Percentiles rank a stretch among this genome's conserved stretches.
These are phyloP conservation scores for Diplosoma virens DNA, from an alignment of 23 tunicate genomes.

Conservation along the genomic window DNA sequence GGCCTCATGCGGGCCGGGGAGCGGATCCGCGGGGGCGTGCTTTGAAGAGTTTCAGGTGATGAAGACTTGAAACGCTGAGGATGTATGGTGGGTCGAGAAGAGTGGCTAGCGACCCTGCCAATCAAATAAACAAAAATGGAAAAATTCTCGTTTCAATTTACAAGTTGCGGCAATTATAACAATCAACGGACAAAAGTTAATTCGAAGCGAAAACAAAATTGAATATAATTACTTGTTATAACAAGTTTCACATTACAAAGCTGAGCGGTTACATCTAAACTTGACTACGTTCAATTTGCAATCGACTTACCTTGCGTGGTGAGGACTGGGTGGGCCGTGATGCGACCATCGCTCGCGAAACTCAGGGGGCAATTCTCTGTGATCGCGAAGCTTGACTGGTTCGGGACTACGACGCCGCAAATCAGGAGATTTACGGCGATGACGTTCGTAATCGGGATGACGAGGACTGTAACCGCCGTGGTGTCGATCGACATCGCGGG, in stretches of 20 bases:
- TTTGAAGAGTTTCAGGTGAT: slow-evolving; percentile 42
- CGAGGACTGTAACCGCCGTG: slow-evolving; percentile 39
- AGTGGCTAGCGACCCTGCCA: background rate
- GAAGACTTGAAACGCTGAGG: slow-evolving; percentile 31
- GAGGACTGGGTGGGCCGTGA: slow-evolving; percentile 34
- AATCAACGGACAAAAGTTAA: no score
- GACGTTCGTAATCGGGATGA: slow-evolving; percentile 32
- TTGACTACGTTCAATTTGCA: background rate
- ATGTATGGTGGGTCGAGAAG: background rate
- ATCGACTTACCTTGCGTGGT: slow-evolving; percentile 1
- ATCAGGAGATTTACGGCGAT: slow-evolving; percentile 31
- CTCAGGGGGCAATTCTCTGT: slow-evolving; percentile 56
- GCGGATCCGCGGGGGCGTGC: slow-evolving; percentile 30
- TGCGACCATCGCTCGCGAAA: slow-evolving; percentile 45
- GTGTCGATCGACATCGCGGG: slow-evolving; percentile 34
- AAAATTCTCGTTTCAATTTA: no score
- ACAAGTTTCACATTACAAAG: no score
- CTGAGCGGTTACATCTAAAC: slow-evolving; percentile 3
- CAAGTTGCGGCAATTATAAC: no score
- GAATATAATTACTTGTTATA: no score
- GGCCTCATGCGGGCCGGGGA: slow-evolving; percentile 31
- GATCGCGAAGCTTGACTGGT: slow-evolving; percentile 25
- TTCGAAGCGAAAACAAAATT: no score
- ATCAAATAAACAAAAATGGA: no score
- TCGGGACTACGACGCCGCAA: slow-evolving; percentile 41